Base-by-base conservation (phyloP, 2,113 vertebrate genomes). In the Larimichthys crocea region DNA sequence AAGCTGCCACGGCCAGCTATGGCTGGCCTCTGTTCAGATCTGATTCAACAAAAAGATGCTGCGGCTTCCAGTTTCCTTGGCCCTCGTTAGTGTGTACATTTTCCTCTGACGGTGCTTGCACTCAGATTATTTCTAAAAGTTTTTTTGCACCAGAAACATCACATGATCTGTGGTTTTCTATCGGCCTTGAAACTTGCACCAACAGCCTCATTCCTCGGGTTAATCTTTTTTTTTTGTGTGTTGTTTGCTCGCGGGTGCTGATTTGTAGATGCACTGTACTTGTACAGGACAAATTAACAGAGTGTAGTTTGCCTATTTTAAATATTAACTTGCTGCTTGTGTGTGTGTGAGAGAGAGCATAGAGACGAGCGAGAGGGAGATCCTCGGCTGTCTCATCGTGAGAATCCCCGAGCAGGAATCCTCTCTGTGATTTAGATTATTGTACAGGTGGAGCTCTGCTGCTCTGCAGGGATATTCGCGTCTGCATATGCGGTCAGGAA, bases 361-460 rank as follows among this genome's bases (percentile, higher is more conserved):
- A 35, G 31, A 35, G 31, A 35, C 31, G 31, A 10, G 57, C 5
- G 9, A 24, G 42, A 65, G 29, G 35, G 40, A 53, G 40, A 26
- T 67, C 72, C 71, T 80, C 74, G 52, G 74, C 56, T 74, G 65
- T 76, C 81, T 56, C 76, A 82, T 49, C 1, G 52, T 74, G 82
- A 88, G 79, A 85, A 88, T 83, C 74, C 35, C 60, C 19, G 49
- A 78, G 46, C 50, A 70, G 72, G 64, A 77, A 70, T 59, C 42
- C 68, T 29, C 86, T 52, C 81, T 94, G 89, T 78, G 65, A 89
- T 88, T 91, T 89, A 74, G 64, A 88, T 93, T 89, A 93, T 26
- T 85, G 46, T 64, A 40, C 85, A 89, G 78, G 62, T 84, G 60
- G 77, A 82, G 74, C 42, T 80, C 82, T 60, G 77, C 79, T 70